phyloP scores from a whole-genome alignment of 2,113 vertebrate genomes.

The Amphilophus citrinellus region DNA sequence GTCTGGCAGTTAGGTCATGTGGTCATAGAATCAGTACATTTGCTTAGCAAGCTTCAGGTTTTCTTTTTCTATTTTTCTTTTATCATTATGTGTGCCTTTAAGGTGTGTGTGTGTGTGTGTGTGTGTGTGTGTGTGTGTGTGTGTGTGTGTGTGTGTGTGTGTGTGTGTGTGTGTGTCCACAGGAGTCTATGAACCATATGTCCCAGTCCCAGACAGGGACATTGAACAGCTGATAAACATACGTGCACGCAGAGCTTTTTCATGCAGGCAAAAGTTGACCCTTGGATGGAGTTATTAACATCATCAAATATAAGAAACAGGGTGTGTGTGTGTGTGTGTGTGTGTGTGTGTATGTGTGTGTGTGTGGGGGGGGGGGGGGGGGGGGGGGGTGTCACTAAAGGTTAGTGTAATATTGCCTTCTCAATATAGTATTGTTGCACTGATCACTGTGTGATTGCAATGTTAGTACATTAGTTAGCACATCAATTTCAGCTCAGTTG shows the following conservation, averaged over 20 bases:
- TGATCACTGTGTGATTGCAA: not conserved
- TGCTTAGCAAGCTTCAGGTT: not conserved
- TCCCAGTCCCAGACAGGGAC: slow-evolving; percentile 46
- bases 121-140: slow-evolving; percentile 31
- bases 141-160: not conserved
- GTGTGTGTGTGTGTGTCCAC: slow-evolving; percentile 51
- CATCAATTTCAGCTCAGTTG: slow-evolving; percentile 8
- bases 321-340: not conserved
- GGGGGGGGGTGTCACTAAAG: rapidly evolving
- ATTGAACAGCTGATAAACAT: slow-evolving; percentile 62
- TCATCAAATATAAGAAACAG: not conserved
- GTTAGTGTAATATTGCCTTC: not conserved
- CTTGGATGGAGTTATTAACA: slow-evolving; percentile 13
- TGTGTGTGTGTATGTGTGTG: no score
- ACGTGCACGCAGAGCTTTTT: slow-evolving; percentile 16
- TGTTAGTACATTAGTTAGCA: not conserved
- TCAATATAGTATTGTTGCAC: not conserved
- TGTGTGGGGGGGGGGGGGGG: not conserved
- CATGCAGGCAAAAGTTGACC: slow-evolving; percentile 46
- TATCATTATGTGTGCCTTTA: slow-evolving; percentile 39
- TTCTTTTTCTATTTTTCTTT: not conserved
- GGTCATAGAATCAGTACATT: slow-evolving; percentile 15
- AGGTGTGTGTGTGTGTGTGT: slow-evolving; percentile 4
- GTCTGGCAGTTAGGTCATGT: slow-evolving; percentile 11
- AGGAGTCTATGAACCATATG: slow-evolving; percentile 73